Conservation (phyloP, 2,888 invertebrate species). For the Lobophora halterata region DNA sequence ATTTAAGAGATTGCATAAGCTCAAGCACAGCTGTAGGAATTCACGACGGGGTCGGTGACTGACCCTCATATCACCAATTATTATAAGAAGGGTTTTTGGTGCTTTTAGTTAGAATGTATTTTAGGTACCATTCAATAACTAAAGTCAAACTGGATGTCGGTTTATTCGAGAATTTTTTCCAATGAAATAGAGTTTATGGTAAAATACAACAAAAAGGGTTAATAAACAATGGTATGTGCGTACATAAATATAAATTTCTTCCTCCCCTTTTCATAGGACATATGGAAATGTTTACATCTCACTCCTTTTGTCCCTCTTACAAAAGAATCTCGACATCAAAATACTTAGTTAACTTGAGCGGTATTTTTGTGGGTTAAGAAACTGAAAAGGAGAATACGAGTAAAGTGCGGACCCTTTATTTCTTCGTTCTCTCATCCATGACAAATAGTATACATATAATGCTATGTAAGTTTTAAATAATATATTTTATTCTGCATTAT, state of each 20-base stretch:
- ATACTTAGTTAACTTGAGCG: constrained; percentile 6
- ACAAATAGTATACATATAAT: no score
- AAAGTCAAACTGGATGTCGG: constrained; percentile 2
- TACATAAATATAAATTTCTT: constrained; percentile 2
- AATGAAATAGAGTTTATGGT: no score
- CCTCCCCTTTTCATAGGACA: constrained; percentile 15
- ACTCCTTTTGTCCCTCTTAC: constrained; percentile 22
- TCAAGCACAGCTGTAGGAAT: constrained; percentile 51
- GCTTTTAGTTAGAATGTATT: neutral
- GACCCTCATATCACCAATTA: constrained; percentile 51
- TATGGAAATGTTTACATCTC: constrained; percentile 23
- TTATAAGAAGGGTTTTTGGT: constrained; percentile 4
- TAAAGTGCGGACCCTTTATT: constrained; percentile 5
- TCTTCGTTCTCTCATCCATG: constrained; percentile 6
- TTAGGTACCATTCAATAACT: constrained; percentile 9
- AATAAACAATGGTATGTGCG: constrained; percentile 3
- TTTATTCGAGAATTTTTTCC: no score
- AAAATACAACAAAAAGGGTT: constrained; percentile 10
- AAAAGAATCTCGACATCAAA: constrained; percentile 20
- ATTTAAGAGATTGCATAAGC: constrained; percentile 61
- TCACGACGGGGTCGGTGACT: constrained; percentile 57
- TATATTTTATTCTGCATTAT: constrained; percentile 6
- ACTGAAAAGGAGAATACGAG: neutral
- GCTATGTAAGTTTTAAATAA: no score
- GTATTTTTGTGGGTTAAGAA: neutral